Base-by-base conservation (phyloP, 2,113 vertebrate species). In the Cyprinodon variegatus region DNA sequence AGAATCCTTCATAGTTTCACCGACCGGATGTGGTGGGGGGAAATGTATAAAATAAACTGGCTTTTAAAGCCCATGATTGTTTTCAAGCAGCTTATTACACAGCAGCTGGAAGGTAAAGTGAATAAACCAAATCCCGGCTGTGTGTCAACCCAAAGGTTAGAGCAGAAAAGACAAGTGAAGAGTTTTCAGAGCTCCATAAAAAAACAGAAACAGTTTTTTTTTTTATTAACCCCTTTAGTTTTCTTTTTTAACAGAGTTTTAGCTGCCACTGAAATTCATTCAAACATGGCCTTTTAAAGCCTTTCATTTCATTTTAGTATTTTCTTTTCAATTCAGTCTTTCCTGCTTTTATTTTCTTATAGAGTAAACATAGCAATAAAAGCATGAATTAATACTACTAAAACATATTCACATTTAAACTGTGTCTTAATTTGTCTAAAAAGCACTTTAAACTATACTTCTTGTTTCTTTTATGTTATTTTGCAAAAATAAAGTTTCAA, bases 181-280 rank as follows among this genome's bases (percentile, higher is more conserved):
- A 57, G 22, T 76, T 82, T 78, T 62, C 64, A 72, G 75, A 61
- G 45, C 61, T 81, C 68, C 45, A 67, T 38, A 60, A 74, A 39
- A 74, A 78, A 82, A 65, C 68, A 69, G 77, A 81, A 64, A 63
- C 68, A 82, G 12, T 83, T 86, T 76, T 75, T 53, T 11, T 83
- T 86, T 76, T 75, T 53, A 81, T 73, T 69, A 69, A 73, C 40
- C 62, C 50, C 20, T 68, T 38, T 70, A 36, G 72, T 71, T 70
- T 81, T 81, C 43, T 57, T 79, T 73, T 72, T 79, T 70, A 72
- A 72, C 61, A 65, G 75, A 72, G 79, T 68, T 81, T 70, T 73
- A 78, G 70, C 74, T 72, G 36, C 66, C 84, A 72, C 79, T 77
- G 73, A 88, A 69, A 84, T 40, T 71, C 68, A 84, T 86, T 79